These are phyloP conservation scores for Tichodroma muraria DNA, from an alignment of 2,113 vertebrate species.

Conservation along the genomic window DNA sequence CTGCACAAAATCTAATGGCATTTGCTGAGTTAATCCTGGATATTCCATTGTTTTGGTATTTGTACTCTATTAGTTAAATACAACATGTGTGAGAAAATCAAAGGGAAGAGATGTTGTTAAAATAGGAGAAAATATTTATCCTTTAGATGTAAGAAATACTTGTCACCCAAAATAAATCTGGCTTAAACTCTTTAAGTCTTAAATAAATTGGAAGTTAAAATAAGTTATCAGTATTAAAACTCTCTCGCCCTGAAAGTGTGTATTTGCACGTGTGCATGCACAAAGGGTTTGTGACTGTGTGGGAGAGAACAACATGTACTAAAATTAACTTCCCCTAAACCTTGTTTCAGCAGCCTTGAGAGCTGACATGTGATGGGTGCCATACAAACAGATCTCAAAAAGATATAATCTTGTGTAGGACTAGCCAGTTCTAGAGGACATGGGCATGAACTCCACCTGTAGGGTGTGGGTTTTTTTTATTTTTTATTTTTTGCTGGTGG, in stretches of 20 bases:
- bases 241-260: background rate
- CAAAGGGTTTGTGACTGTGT: background rate
- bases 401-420: background rate
- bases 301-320: background rate
- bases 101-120: slow-evolving; percentile 36
- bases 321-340: slow-evolving; percentile 21
- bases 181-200: slow-evolving; percentile 53
- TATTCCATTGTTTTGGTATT: slow-evolving; percentile 60
- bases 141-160: slow-evolving; percentile 3
- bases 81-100: slow-evolving; percentile 48
- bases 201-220: slow-evolving; percentile 60
- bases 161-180: slow-evolving; percentile 30
- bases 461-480: rapidly evolving
- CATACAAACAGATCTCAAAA: slow-evolving; percentile 38
- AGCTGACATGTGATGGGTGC: background rate
- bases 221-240: slow-evolving; percentile 27
- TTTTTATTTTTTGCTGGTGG: background rate
- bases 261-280: background rate
- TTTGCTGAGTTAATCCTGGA: slow-evolving; percentile 61
- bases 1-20: slow-evolving; percentile 36
- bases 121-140: slow-evolving; percentile 49
- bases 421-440: slow-evolving; percentile 15
- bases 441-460: background rate
- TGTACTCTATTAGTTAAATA: slow-evolving; percentile 58
- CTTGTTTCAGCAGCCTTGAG: background rate